Evolutionary conservation across 1,140 invertebrate genomes (phyloP).

Genomic region (Prorops nasuta): DNA sequence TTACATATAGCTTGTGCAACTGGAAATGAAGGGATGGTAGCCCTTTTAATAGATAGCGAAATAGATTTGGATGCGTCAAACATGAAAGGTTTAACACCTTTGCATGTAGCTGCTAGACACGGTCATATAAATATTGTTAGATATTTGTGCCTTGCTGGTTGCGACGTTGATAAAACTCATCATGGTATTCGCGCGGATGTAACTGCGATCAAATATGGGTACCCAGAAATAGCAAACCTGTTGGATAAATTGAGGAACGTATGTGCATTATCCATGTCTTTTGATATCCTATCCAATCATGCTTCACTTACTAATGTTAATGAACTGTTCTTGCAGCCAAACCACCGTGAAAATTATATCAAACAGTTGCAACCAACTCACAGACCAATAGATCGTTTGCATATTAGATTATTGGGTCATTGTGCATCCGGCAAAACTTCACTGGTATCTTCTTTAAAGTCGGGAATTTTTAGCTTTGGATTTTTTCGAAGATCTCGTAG

Average conservation of each 20-base stretch:
- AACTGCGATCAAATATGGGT: conserved; percentile 76
- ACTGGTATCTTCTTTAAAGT: conserved; percentile 70
- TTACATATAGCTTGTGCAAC: conserved; percentile 72
- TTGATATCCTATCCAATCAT: not conserved
- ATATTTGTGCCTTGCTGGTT: conserved; percentile 73
- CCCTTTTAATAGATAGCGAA: conserved; percentile 73
- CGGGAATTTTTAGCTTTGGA: conserved; percentile 65
- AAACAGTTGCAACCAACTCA: conserved; percentile 69
- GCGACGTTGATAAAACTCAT: conserved; percentile 68
- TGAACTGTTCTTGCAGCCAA: conserved; percentile 26
- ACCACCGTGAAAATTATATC: conserved; percentile 65
- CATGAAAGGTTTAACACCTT: conserved; percentile 66
- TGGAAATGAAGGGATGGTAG: conserved; percentile 69
- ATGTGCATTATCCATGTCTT: conserved; percentile 30
- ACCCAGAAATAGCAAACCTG: conserved; percentile 72
- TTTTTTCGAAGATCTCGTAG: conserved; percentile 63
- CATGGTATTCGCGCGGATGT: conserved; percentile 77
- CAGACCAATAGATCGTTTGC: conserved; percentile 67
- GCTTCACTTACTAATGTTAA: not conserved
- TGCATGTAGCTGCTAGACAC: conserved; percentile 74
- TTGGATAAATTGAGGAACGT: conserved; percentile 70
- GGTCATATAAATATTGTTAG: conserved; percentile 76
- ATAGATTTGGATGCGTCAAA: conserved; percentile 72
- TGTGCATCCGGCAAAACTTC: conserved; percentile 76
- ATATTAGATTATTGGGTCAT: conserved; percentile 76